These are phyloP conservation scores for Henicopernis longicauda DNA, from an alignment of 2,113 vertebrate species.

Conservation along the genomic window DNA sequence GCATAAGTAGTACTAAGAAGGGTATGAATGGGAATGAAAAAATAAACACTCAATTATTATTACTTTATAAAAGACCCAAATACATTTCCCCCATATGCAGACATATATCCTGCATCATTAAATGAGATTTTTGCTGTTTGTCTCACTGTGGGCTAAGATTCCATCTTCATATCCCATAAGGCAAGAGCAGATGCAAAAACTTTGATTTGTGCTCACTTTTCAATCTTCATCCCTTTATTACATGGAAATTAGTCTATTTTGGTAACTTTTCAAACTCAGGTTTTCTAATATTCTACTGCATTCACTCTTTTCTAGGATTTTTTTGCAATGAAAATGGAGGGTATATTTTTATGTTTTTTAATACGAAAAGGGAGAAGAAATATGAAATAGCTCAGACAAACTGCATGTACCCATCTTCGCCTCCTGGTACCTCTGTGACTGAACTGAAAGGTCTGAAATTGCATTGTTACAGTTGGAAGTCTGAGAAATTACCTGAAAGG, in stretches of 20 bases:
- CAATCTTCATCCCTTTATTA: neutral
- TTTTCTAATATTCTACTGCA: neutral
- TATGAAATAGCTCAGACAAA: neutral
- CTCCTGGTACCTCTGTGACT: neutral
- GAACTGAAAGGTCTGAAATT: neutral
- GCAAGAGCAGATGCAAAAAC: neutral
- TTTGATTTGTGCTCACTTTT: neutral
- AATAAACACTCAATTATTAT: neutral
- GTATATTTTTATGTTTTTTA: neutral
- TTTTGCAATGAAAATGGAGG: neutral
- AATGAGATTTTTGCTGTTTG: neutral
- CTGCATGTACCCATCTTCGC: neutral
- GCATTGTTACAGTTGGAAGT: neutral
- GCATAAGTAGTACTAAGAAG: neutral
- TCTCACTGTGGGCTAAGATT: neutral
- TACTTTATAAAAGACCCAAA: neutral
- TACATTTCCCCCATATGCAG: neutral
- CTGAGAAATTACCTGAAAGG: neutral
- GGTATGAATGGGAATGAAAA: neutral
- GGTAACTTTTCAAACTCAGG: neutral
- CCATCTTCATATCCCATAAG: neutral
- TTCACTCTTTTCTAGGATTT: neutral
- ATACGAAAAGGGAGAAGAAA: neutral
- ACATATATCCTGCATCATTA: neutral
- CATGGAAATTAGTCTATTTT: neutral